Conservation (phyloP, 1,140 invertebrate genomes). For the Elymnias hypermnestra region DNA sequence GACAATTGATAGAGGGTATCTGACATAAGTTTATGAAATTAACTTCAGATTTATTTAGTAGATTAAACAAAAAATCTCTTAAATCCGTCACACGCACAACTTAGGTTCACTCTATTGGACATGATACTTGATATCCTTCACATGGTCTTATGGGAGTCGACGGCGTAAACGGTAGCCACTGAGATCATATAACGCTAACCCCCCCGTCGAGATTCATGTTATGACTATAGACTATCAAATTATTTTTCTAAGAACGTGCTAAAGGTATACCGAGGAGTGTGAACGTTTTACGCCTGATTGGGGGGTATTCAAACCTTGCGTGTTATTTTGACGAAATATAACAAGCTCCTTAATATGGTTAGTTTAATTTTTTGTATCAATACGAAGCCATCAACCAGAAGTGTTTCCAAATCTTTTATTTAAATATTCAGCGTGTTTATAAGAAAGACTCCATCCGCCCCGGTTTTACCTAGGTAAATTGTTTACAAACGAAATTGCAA, state of each 20-base stretch:
- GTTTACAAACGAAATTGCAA: too few relatives aligned
- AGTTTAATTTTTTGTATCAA: too few relatives aligned
- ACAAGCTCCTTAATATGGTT: too few relatives aligned
- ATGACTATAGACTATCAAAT: slow-evolving; percentile 16
- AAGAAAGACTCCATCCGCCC: too few relatives aligned
- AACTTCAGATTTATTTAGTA: background rate
- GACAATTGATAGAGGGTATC: too few relatives aligned
- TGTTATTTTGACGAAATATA: background rate
- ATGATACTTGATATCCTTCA: slow-evolving; percentile 49
- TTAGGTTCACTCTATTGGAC: slow-evolving; percentile 51
- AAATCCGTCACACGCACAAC: slow-evolving; percentile 29
- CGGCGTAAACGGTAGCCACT: slow-evolving; percentile 59
- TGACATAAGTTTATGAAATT: background rate
- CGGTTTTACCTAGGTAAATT: too few relatives aligned
- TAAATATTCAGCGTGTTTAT: too few relatives aligned
- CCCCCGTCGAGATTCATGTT: slow-evolving; percentile 39
- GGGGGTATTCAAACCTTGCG: slow-evolving; percentile 1
- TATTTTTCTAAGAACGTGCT: slow-evolving; percentile 20
- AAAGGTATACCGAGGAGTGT: slow-evolving; percentile 17
- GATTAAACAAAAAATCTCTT: background rate
- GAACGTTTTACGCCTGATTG: slow-evolving; percentile 21
- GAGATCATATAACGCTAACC: slow-evolving; percentile 51
- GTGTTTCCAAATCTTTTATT: too few relatives aligned
- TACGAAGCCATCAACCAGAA: too few relatives aligned
- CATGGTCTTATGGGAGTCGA: slow-evolving; percentile 34